These are phyloP conservation scores for Atrina japonica DNA, from an alignment of 2,888 invertebrate genomes.

Conservation along the genomic window DNA sequence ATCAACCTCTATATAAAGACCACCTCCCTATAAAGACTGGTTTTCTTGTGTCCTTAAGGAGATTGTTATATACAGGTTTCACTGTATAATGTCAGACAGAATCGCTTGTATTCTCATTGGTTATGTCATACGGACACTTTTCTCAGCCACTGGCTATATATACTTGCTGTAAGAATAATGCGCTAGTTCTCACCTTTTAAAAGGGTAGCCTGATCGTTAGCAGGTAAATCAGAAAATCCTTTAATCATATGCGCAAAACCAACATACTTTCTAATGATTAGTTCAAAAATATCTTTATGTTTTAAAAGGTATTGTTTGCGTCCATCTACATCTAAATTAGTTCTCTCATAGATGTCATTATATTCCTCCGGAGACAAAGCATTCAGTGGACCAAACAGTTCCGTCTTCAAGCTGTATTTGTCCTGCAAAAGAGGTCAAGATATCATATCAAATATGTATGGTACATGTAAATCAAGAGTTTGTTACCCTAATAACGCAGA, in stretches of 20 bases:
- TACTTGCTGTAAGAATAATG: no score
- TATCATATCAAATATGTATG: neutral
- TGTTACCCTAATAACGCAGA: no score
- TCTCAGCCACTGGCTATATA: no score
- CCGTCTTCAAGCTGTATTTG: constrained; percentile 22
- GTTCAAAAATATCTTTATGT: constrained; percentile 26
- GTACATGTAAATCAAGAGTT: no score
- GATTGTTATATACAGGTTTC: no score
- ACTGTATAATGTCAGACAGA: no score
- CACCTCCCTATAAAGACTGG: no score
- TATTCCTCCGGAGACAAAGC: constrained; percentile 38
- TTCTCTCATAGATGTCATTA: constrained; percentile 31
- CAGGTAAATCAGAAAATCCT: constrained; percentile 36
- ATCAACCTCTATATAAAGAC: no score
- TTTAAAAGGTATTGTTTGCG: constrained; percentile 14
- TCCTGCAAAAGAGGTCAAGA: constrained; percentile 20
- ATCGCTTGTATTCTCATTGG: no score
- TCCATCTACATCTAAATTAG: constrained; percentile 40
- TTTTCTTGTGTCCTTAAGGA: no score
- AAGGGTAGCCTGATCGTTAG: constrained; percentile 36
- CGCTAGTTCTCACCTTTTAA: constrained; percentile 38
- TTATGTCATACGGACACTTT: no score
- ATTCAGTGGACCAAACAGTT: constrained; percentile 38
- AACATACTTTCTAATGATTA: constrained; percentile 33
- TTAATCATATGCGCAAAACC: constrained; percentile 39